Evolutionary conservation across 2,113 vertebrate species (phyloP).

Genomic region (Pedionomus torquatus): DNA sequence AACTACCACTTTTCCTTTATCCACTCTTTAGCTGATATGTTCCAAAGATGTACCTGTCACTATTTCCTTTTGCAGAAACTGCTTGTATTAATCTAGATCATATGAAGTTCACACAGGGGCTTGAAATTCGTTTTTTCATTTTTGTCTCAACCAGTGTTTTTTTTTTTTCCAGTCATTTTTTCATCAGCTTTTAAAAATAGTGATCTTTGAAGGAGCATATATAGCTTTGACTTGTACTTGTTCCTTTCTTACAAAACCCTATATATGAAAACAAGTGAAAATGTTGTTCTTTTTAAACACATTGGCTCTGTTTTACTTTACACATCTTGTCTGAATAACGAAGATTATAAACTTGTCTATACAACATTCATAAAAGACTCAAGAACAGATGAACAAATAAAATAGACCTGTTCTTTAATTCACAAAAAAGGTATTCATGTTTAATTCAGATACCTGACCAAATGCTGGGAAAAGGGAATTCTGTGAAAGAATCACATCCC

Average conservation of each 20-base stretch:
- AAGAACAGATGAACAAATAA: conserved; percentile 38
- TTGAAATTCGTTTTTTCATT: neutral
- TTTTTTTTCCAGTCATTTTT: neutral
- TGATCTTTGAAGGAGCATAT: neutral
- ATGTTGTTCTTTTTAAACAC: neutral
- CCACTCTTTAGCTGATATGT: neutral
- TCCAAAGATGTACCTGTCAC: neutral
- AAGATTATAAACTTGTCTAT: conserved; percentile 28
- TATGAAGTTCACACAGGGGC: neutral
- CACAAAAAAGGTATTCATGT: conserved; percentile 11
- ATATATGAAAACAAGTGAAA: neutral
- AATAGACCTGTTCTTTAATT: conserved; percentile 6
- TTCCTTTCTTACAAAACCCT: neutral
- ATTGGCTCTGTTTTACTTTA: conserved; percentile 1
- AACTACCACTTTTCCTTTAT: neutral
- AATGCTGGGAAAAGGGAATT: neutral
- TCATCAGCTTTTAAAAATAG: neutral
- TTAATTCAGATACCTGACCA: conserved; percentile 41
- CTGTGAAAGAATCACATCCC: neutral
- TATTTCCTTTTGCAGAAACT: neutral
- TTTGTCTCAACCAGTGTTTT: neutral
- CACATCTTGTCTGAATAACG: neutral
- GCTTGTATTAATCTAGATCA: neutral
- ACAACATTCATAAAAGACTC: conserved; percentile 54
- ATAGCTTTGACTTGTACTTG: neutral